Conservation (phyloP, 2,888 invertebrate genomes). For the Lycaena phlaeas region DNA sequence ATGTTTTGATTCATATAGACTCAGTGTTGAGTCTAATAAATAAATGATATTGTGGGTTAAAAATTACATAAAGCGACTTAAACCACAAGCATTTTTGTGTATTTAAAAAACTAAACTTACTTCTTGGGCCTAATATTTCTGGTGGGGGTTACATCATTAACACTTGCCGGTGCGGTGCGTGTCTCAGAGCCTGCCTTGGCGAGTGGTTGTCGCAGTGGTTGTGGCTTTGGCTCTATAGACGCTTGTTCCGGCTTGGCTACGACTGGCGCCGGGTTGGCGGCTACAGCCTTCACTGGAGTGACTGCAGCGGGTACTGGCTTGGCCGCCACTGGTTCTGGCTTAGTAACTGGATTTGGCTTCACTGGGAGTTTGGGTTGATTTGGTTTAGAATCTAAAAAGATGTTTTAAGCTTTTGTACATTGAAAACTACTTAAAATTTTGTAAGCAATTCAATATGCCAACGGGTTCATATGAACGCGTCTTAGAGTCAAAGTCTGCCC, state of each 20-base stretch:
- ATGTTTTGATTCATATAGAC: no score
- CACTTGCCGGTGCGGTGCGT: constrained; percentile 11
- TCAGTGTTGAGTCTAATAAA: no score
- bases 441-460: no score
- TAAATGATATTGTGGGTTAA: no score
- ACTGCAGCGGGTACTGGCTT: neutral
- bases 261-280: neutral
- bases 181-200: constrained; percentile 1
- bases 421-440: no score
- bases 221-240: neutral
- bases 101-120: constrained; percentile 26
- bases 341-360: no score
- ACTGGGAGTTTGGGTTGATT: no score
- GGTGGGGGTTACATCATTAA: constrained; percentile 17
- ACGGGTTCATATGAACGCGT: no score
- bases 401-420: no score
- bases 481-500: no score
- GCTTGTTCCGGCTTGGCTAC: neutral
- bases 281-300: neutral
- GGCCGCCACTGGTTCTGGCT: neutral
- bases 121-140: constrained; percentile 31
- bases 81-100: neutral
- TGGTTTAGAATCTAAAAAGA: no score
- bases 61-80: no score
- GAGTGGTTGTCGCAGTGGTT: neutral